phyloP scores from a whole-genome alignment of 1,140 invertebrate genomes.

The Thalassaphorura encarpata region DNA sequence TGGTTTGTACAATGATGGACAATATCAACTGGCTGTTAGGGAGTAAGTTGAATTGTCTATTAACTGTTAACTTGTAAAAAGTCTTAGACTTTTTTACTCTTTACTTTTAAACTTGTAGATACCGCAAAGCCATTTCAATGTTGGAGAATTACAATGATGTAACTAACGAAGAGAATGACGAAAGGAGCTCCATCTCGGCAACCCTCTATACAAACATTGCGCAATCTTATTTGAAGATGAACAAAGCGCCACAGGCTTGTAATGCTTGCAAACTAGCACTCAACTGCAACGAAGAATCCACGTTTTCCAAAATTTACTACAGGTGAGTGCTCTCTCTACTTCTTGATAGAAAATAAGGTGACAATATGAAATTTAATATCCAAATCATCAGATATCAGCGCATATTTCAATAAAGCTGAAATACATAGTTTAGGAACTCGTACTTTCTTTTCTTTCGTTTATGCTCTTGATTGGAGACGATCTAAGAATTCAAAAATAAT shows the following conservation, averaged over 20 bases:
- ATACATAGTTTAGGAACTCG: too few species aligned
- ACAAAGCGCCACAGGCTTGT: background rate
- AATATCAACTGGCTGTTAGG: constrained; percentile 10
- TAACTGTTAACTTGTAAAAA: background rate
- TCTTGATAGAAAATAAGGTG: too few species aligned
- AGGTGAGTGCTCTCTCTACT: too few species aligned
- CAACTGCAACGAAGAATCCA: too few species aligned
- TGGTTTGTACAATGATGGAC: constrained; percentile 18
- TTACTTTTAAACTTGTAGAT: too few species aligned
- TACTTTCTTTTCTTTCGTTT: too few species aligned
- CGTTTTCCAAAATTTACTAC: too few species aligned
- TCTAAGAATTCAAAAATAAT: too few species aligned
- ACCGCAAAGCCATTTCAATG: constrained; percentile 43
- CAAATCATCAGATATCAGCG: too few species aligned
- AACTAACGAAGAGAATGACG: constrained; percentile 49
- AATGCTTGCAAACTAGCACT: background rate
- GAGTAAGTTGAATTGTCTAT: constrained; percentile 2
- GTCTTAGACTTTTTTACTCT: background rate
- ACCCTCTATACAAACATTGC: constrained; percentile 58
- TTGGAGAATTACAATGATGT: constrained; percentile 46
- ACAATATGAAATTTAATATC: too few species aligned
- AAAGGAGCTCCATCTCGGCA: constrained; percentile 47
- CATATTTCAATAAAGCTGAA: too few species aligned
- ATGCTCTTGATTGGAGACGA: too few species aligned
- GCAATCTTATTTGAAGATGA: constrained; percentile 51